Evolutionary conservation across 2,888 invertebrate species (phyloP), one percentile per base, ranked within the genome.

Genomic region (Sympetrum striolatum): DNA sequence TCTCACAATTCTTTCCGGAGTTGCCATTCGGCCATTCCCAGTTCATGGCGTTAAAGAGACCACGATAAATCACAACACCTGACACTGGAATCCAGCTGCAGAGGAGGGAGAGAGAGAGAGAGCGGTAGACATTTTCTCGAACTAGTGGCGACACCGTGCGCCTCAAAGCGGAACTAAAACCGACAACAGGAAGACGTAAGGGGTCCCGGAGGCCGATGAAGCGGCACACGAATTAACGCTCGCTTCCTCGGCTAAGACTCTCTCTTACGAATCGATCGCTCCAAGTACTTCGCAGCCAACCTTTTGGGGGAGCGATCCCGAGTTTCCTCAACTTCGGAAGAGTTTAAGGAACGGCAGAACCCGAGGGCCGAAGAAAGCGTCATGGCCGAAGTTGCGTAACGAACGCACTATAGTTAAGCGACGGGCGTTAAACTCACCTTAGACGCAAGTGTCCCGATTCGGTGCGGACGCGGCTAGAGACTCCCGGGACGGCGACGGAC

Each of bases 1-100:
- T 18, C 39, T n/a, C 60, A 60, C 60, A 86, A n/a, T 86, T 60
- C n/a, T 86, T n/a, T 31, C 64, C 12, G 31, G 60, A 31, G 25
- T 31, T 22, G 18, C 22, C 18, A 80, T 25, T 25, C 58, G 58
- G 82, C 35, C 82, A 58, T 58, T 82, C 31, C 86, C 22, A 22
- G 60, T 37, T 64, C 64, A 35, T 31, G n/a, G 60, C 64, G 53
- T 60, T 60, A 86, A 60, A 86, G 86, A 86, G 86, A 86, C 86
- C 58, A 39, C 60, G 39, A 60, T 86, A 86, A 86, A 86, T 86
- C 60, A 86, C 86, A 60, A 86, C 86, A 86, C 86, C 86, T 86
- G 86, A 86, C 86, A 58, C 37, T 35, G 86, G 86, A 86, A 86
- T 86, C 58, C 86, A 64, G 37, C 60, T 53, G 12, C 37, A 37